Evolutionary conservation across 2,888 invertebrate genomes (phyloP).

Genomic region (Himalopsyche anomala): DNA sequence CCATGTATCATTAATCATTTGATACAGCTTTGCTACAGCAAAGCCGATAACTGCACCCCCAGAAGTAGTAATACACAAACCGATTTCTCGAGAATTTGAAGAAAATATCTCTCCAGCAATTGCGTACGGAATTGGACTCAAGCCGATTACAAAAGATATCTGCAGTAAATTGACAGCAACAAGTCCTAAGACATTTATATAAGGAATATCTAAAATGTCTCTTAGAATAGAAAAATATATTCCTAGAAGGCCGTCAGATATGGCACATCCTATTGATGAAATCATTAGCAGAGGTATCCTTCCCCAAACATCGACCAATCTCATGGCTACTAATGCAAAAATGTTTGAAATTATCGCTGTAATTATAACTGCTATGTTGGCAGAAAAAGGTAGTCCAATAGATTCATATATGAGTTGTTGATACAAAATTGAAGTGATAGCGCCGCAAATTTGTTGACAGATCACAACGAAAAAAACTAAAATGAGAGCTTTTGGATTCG

Average conservation of each 20-base stretch:
- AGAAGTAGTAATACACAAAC: slow-evolving; percentile 74
- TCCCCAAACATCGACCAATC: slow-evolving; percentile 67
- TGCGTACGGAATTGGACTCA: slow-evolving; percentile 73
- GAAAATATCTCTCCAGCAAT: slow-evolving; percentile 78
- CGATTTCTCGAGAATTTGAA: slow-evolving; percentile 76
- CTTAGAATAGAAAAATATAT: slow-evolving; percentile 72
- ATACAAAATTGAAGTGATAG: slow-evolving; percentile 45
- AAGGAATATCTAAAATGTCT: slow-evolving; percentile 69
- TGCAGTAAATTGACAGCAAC: slow-evolving; percentile 71
- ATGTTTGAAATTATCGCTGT: slow-evolving; percentile 39
- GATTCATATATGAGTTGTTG: slow-evolving; percentile 48
- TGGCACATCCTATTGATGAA: slow-evolving; percentile 70
- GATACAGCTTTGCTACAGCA: slow-evolving; percentile 74
- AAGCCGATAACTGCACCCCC: slow-evolving; percentile 74
- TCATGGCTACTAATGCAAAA: slow-evolving; percentile 41
- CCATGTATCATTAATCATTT: slow-evolving; percentile 72
- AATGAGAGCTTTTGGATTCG: slow-evolving; percentile 51
- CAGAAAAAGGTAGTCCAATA: slow-evolving; percentile 41
- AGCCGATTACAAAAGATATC: slow-evolving; percentile 71
- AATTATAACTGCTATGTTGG: slow-evolving; percentile 49
- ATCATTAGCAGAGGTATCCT: slow-evolving; percentile 74
- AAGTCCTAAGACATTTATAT: slow-evolving; percentile 71
- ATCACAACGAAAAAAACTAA: slow-evolving; percentile 45
- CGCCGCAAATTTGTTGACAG: slow-evolving; percentile 53
- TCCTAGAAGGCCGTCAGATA: slow-evolving; percentile 68